Base-by-base conservation (phyloP, 2,888 invertebrate genomes). In the Microplitis manilae region DNA sequence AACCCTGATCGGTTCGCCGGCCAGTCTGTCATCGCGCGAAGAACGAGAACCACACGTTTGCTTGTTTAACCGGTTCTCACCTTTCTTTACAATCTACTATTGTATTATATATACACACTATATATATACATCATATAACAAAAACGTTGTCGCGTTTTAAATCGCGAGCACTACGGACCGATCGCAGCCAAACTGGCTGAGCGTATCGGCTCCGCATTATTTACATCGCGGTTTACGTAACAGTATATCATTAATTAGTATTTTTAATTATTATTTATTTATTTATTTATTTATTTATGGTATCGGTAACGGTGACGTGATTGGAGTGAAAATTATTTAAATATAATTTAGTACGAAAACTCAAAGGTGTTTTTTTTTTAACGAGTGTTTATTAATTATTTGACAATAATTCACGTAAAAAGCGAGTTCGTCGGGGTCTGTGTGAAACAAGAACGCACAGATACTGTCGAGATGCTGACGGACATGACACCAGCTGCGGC, bases 401-500 rank as follows among this genome's bases (percentile, higher is more conserved):
- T 64, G 15, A 41, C 20, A 64, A 72, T 41, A 75, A 20, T 38
- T 50, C 13, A 50, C 50, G 13, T 50, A 50, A 50, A 50, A 50
- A 50, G 50, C 50, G 50, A 50, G 50, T 50, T 50, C 13, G 9
- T 50, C 50, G 50, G 13, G 50, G 50, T 50, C 50, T 50, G 68
- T 40, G 72, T 77, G 76, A 78, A 77, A 75, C 79, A 78, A 79
- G 77, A 78, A 78, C 78, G 80, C 79, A 79, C 82, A 79, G 81
- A 79, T 75, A 79, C 78, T 75, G 77, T 79, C 81, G 84, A 84
- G 81, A 90, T 90, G 90, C 86, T 90, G 85, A 90, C 90, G 81
- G 90, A 90, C 84, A 90, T 90, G 90, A 90, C 90, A 75, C 90
- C 90, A 84, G 89, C 90, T 81, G 89, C 90, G 83, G 90, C 90